Conservation (phyloP, 2,113 vertebrate genomes). For the Sinocyclocheilus anophthalmus region DNA sequence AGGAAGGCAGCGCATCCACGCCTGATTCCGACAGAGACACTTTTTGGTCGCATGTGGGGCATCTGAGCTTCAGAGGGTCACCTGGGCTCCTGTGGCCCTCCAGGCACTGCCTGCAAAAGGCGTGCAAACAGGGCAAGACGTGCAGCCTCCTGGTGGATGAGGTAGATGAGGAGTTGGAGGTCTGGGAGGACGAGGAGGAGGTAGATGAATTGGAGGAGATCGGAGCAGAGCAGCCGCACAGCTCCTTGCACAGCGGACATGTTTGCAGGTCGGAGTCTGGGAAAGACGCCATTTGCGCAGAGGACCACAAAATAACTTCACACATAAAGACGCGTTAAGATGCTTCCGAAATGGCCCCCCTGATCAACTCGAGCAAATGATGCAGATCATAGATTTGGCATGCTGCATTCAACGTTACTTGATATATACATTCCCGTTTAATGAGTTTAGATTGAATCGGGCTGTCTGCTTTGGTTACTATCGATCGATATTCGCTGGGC, state of each 20-base stretch:
- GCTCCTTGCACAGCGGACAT: slow-evolving; percentile 86
- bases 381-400: not conserved
- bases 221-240: slow-evolving; percentile 84
- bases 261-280: slow-evolving; percentile 84
- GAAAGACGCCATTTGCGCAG: slow-evolving; percentile 83
- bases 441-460: not conserved
- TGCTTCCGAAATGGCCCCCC: slow-evolving; percentile 21
- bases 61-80: slow-evolving; percentile 81
- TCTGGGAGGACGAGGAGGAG: slow-evolving; percentile 83
- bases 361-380: not conserved
- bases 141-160: slow-evolving; percentile 76
- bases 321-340: slow-evolving; percentile 35
- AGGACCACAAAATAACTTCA: slow-evolving; percentile 23
- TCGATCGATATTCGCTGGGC: not conserved
- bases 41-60: slow-evolving; percentile 86
- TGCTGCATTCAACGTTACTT: not conserved
- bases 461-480: not conserved
- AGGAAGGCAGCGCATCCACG: slow-evolving; percentile 85
- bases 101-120: slow-evolving; percentile 86
- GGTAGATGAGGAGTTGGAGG: slow-evolving; percentile 66
- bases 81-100: slow-evolving; percentile 81
- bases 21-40: slow-evolving; percentile 83
- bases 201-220: slow-evolving; percentile 83
- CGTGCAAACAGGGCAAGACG: slow-evolving; percentile 86
- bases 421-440: not conserved